Evolutionary conservation across 2,797 vertebrate species (phyloP).

Genomic region (Chelon auratus): DNA sequence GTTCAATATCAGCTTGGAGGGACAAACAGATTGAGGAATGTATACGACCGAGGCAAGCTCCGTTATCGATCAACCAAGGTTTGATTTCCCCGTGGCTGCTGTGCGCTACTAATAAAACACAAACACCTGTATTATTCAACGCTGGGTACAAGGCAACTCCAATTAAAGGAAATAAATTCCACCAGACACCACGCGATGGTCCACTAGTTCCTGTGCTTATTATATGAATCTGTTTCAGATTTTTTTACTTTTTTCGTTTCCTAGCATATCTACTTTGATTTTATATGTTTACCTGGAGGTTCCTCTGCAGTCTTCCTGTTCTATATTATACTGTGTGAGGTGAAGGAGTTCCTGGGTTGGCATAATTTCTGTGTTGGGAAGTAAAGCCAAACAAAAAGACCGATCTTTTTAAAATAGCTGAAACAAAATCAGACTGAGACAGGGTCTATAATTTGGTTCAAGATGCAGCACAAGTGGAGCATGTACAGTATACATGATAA

Average conservation of each 20-base stretch:
- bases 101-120: constrained; percentile 12
- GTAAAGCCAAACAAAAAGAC: too few relatives aligned
- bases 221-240: not conserved
- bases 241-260: not conserved
- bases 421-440: too few relatives aligned
- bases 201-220: not conserved
- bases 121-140: constrained; percentile 13
- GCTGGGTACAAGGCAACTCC: not conserved
- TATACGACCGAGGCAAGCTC: constrained; percentile 7
- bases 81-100: constrained; percentile 21
- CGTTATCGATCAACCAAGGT: constrained; percentile 16
- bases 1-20: constrained; percentile 2
- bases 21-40: not conserved
- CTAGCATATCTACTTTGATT: not conserved
- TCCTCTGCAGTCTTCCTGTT: not conserved
- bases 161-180: constrained; percentile 16
- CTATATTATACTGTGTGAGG: not conserved
- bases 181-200: not conserved
- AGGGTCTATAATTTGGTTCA: not conserved
- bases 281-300: not conserved
- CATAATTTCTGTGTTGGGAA: too few relatives aligned
- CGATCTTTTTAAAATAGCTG: too few relatives aligned
- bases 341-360: not conserved
- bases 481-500: not conserved
- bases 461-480: not conserved